These are phyloP conservation scores for Arothron firmamentum DNA, from an alignment of 2,113 vertebrate genomes.

Conservation along the genomic window DNA sequence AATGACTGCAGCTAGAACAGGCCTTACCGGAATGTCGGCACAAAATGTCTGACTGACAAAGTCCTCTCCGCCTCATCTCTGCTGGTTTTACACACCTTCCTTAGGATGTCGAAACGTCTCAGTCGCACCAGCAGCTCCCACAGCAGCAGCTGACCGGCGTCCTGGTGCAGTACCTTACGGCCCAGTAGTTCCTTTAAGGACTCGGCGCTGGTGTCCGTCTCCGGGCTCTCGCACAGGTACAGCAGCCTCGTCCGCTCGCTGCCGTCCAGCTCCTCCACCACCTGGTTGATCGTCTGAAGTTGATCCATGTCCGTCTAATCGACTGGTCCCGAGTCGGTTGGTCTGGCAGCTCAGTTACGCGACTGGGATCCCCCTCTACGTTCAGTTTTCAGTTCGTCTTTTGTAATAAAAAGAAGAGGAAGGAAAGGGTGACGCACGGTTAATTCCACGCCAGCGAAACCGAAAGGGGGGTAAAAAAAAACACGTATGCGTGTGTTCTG, in stretches of 20 bases:
- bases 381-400: no score
- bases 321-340: no score
- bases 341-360: no score
- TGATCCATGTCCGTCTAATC: neutral
- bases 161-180: neutral
- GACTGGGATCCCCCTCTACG: no score
- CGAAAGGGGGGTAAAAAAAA: no score
- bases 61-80: slow-evolving; percentile 66
- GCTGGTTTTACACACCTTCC: slow-evolving; percentile 68
- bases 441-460: no score
- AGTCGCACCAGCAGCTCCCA: slow-evolving; percentile 78
- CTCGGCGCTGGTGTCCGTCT: slow-evolving; percentile 10
- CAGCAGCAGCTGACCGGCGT: slow-evolving; percentile 43
- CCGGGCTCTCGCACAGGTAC: slow-evolving; percentile 59
- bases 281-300: slow-evolving; percentile 35
- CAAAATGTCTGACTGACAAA: slow-evolving; percentile 41
- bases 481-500: no score
- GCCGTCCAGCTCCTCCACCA: slow-evolving; percentile 54
- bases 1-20: no score
- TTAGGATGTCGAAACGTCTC: slow-evolving; percentile 84
- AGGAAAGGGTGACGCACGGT: no score
- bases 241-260: slow-evolving; percentile 49
- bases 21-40: slow-evolving; percentile 87
- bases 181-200: slow-evolving; percentile 43
- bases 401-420: no score